Percentiles rank a stretch among this genome's conserved stretches.
phyloP scores from a whole-genome alignment of 2,797 vertebrate genomes.

The Hydrophis major region DNA sequence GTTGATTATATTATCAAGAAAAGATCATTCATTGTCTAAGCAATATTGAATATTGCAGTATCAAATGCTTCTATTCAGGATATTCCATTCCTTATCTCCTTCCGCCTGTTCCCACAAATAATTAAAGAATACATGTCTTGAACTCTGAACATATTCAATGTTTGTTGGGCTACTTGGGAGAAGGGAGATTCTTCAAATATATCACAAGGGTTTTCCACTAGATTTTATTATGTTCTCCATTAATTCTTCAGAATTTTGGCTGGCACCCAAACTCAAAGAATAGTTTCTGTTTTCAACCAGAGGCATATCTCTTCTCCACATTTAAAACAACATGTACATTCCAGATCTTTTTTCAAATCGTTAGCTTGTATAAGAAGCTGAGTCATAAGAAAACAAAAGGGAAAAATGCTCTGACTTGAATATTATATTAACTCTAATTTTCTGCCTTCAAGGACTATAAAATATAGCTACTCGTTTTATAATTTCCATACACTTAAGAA shows the following conservation, averaged over 20 bases:
- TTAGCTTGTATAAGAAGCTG: background rate
- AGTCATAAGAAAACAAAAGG: background rate
- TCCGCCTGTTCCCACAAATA: background rate
- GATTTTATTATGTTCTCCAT: background rate
- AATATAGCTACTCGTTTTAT: background rate
- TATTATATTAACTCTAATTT: background rate
- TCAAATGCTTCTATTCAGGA: background rate
- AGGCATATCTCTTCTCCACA: background rate
- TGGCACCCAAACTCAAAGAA: background rate
- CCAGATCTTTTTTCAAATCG: background rate
- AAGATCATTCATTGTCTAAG: background rate
- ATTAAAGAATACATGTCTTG: no score
- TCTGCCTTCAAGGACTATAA: background rate
- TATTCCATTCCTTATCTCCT: background rate
- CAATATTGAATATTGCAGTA: background rate
- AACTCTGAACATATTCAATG: background rate
- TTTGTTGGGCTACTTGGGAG: background rate
- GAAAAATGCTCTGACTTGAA: background rate
- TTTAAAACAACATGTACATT: background rate
- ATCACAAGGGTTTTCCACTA: background rate
- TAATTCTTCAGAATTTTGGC: background rate
- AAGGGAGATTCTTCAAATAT: background rate
- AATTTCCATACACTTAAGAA: background rate
- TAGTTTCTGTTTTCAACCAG: background rate
- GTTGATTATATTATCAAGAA: background rate